Evolutionary conservation across 2,797 vertebrate species (phyloP).

Genomic region (Merluccius polli): DNA sequence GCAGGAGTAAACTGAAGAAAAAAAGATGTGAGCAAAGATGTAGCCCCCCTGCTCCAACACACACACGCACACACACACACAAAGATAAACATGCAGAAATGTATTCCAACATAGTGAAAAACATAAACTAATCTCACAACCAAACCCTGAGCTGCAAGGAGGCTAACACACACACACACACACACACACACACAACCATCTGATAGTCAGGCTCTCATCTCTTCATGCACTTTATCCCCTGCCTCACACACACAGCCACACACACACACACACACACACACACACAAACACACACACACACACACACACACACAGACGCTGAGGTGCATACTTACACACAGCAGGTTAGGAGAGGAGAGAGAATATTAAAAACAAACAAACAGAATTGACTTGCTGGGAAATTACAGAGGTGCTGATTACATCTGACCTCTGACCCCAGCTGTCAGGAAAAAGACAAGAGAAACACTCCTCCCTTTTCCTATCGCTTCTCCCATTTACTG

Average conservation of each 20-base stretch:
- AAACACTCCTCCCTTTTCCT: constrained; percentile 43
- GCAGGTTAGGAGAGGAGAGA: constrained; percentile 30
- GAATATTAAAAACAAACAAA: constrained; percentile 83
- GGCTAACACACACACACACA: constrained; percentile 42
- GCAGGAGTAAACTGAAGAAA: neutral
- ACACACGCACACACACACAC: constrained; percentile 23
- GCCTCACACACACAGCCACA: constrained; percentile 24
- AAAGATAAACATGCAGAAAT: constrained; percentile 51
- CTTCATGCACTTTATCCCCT: constrained; percentile 31
- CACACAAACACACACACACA: constrained; percentile 30
- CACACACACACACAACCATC: constrained; percentile 39
- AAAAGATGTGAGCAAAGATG: constrained; percentile 27
- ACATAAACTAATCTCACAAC: constrained; percentile 39
- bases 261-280: constrained; percentile 28
- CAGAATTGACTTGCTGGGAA: constrained; percentile 73
- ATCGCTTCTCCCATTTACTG: constrained; percentile 22
- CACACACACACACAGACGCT: constrained; percentile 12
- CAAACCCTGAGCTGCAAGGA: constrained; percentile 36
- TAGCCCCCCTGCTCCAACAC: constrained; percentile 23
- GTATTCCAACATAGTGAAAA: constrained; percentile 32
- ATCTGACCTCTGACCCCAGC: constrained; percentile 72
- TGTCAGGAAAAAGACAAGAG: constrained; percentile 48
- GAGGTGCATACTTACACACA: constrained; percentile 14
- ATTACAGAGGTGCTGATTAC: constrained; percentile 74
- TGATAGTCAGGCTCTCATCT: constrained; percentile 60